Conservation (phyloP, 2,888 invertebrate genomes). For the Scaptomyza reducta region DNA sequence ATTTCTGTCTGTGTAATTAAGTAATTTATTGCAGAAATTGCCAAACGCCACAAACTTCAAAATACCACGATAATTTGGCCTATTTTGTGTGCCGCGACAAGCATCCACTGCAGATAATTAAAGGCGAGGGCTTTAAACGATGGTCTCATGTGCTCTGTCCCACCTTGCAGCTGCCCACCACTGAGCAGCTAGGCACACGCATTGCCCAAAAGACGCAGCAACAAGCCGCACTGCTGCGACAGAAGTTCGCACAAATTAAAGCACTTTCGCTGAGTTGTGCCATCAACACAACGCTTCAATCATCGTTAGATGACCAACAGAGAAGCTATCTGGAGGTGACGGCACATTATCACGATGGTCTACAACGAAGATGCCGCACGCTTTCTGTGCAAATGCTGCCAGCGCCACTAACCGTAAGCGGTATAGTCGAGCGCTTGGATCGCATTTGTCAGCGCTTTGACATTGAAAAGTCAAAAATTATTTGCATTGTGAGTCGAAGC, state of each 20-base stretch:
- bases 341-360: slow-evolving; percentile 46
- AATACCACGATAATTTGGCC: slow-evolving; percentile 32
- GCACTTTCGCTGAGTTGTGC: slow-evolving; percentile 50
- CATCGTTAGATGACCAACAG: neutral
- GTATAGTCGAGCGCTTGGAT: slow-evolving; percentile 48
- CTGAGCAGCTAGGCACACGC: slow-evolving; percentile 24
- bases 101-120: slow-evolving; percentile 37
- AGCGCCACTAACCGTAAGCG: slow-evolving; percentile 20
- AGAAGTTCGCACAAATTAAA: slow-evolving; percentile 19
- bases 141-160: slow-evolving; percentile 38
- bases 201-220: slow-evolving; percentile 35
- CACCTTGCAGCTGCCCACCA: slow-evolving; percentile 32
- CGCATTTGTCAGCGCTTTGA: slow-evolving; percentile 47
- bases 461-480: slow-evolving; percentile 49
- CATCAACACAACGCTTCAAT: slow-evolving; percentile 15
- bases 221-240: slow-evolving; percentile 25
- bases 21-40: slow-evolving; percentile 16
- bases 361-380: slow-evolving; percentile 29
- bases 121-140: slow-evolving; percentile 50
- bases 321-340: slow-evolving; percentile 35
- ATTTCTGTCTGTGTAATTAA: neutral
- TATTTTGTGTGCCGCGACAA: slow-evolving; percentile 57
- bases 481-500: slow-evolving; percentile 41
- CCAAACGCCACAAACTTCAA: slow-evolving; percentile 1
- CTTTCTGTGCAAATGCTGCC: slow-evolving; percentile 41